A percentile compares a stretch with the other conserved stretches of the same genome.
Evolutionary conservation across 2,797 vertebrate species (phyloP).

Genomic region (Petrocephalus schoutedeni): DNA sequence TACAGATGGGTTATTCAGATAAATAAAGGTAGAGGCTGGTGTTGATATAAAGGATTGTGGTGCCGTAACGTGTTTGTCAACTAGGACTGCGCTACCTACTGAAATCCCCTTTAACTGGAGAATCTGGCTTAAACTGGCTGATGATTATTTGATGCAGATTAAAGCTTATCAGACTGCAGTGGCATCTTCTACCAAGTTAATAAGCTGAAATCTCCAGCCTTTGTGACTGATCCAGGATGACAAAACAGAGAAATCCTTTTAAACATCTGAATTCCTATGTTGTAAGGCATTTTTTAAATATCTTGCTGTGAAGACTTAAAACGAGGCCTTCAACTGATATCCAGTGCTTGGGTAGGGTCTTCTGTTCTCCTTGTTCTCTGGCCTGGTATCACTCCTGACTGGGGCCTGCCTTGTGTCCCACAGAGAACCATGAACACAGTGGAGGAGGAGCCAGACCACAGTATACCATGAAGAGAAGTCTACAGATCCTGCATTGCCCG

Average conservation of each 20-base stretch:
- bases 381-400: not conserved
- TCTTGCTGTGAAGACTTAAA: not conserved
- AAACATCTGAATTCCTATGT: not conserved
- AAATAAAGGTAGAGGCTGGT: not conserved
- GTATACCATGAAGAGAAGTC: slow-evolving; percentile 99
- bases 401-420: slow-evolving; percentile 43
- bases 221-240: not conserved
- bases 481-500: slow-evolving; percentile 94
- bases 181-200: not conserved
- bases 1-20: not conserved
- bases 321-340: not conserved
- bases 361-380: not conserved
- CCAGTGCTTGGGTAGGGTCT: not conserved
- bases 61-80: not conserved
- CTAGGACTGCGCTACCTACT: not conserved
- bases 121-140: not conserved
- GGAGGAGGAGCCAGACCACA: slow-evolving; percentile 90
- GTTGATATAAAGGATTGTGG: not conserved
- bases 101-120: not conserved
- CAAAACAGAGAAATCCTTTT: not conserved
- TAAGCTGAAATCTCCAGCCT: not conserved
- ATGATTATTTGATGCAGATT: not conserved
- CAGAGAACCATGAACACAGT: slow-evolving; percentile 97
- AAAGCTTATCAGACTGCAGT: not conserved
- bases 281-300: not conserved